phyloP scores from a whole-genome alignment of 2,113 vertebrate genomes.

The Tenrec ecaudatus region DNA sequence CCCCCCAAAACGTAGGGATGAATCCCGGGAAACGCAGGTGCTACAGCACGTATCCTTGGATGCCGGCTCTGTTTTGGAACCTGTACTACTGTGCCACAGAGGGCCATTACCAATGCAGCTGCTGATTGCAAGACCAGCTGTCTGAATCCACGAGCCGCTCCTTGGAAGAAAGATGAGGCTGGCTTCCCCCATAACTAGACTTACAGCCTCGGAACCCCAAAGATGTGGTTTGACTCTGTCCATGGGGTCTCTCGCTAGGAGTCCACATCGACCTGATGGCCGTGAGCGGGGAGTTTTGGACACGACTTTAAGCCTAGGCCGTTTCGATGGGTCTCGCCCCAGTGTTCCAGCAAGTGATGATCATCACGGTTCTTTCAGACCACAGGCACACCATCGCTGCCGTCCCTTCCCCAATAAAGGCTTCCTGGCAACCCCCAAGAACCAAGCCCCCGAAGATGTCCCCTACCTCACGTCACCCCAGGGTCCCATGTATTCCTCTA shows the following conservation, averaged over 20 bases:
- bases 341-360: not conserved
- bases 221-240: no score
- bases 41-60: not conserved
- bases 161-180: no score
- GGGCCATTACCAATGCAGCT: no score
- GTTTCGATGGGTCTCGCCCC: not conserved
- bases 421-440: not conserved
- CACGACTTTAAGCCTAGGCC: not conserved
- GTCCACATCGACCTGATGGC: no score
- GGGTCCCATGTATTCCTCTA: not conserved
- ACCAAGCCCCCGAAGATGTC: not conserved
- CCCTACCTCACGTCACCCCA: not conserved
- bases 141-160: no score
- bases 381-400: not conserved
- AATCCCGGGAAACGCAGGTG: not conserved
- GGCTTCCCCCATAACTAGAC: no score
- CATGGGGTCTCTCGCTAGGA: no score
- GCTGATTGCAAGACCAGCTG: no score
- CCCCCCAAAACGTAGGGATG: not conserved
- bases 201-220: no score
- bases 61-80: not conserved
- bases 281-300: no score
- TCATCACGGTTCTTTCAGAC: not conserved
- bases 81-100: not conserved
- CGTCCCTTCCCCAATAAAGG: not conserved